These are phyloP conservation scores for Pararge aegeria DNA, from an alignment of 1,140 invertebrate species.

Conservation along the genomic window DNA sequence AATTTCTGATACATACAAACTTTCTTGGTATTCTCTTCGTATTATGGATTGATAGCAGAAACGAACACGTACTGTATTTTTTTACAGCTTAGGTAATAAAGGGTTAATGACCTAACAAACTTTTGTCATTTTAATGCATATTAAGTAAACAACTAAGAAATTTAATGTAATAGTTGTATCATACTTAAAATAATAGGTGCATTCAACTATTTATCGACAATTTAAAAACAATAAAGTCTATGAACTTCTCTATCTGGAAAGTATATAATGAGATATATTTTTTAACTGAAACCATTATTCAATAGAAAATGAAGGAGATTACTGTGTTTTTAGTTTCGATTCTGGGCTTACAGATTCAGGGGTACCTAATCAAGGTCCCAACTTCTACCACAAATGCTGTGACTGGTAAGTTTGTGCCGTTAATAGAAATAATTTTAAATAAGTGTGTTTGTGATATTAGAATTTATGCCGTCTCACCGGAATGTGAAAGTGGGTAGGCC, in stretches of 20 bases:
- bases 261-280: conserved; percentile 34
- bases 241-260: conserved; percentile 25
- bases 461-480: too few relatives aligned
- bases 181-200: conserved; percentile 33
- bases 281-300: conserved; percentile 23
- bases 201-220: conserved; percentile 40
- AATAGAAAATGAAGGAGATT: conserved; percentile 53
- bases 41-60: too few relatives aligned
- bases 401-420: conserved; percentile 33
- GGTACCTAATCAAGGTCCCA: conserved; percentile 59
- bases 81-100: not conserved
- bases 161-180: conserved; percentile 29
- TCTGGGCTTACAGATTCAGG: conserved; percentile 26
- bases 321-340: conserved; percentile 36
- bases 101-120: conserved; percentile 37
- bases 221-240: conserved; percentile 30
- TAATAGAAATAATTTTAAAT: too few relatives aligned
- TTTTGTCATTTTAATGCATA: conserved; percentile 27
- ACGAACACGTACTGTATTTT: not conserved
- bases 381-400: conserved; percentile 28
- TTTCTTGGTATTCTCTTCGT: too few relatives aligned
- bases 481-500: too few relatives aligned
- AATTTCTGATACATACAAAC: too few relatives aligned
- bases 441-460: too few relatives aligned
- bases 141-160: not conserved